Conservation (phyloP, 2,888 invertebrate genomes). For the Sphaerophoria taeniata region DNA sequence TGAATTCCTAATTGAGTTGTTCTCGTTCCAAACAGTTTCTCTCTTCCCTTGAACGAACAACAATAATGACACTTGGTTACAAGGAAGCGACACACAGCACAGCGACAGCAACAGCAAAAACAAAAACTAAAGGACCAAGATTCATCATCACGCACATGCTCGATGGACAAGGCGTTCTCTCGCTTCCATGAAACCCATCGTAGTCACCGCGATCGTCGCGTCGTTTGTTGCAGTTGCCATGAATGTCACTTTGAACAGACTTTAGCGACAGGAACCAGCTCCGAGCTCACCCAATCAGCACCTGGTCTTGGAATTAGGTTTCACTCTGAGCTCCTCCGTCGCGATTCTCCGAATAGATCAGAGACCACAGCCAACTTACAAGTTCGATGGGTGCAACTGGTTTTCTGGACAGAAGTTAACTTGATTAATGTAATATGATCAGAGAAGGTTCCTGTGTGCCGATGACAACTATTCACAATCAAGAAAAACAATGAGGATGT, state of each 20-base stretch:
- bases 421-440: conserved; percentile 74
- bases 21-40: conserved; percentile 68
- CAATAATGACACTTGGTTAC: conserved; percentile 71
- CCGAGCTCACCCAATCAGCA: conserved; percentile 63
- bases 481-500: conserved; percentile 62
- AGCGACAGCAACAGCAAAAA: not conserved
- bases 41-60: conserved; percentile 57
- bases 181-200: conserved; percentile 68
- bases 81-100: conserved; percentile 54
- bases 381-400: conserved; percentile 62
- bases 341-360: conserved; percentile 54
- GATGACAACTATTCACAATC: conserved; percentile 64
- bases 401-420: conserved; percentile 68
- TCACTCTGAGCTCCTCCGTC: conserved; percentile 36
- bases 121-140: conserved; percentile 41
- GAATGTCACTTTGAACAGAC: conserved; percentile 32
- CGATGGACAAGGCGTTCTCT: conserved; percentile 39
- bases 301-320: conserved; percentile 73
- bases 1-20: conserved; percentile 77
- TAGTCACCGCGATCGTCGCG: conserved; percentile 45
- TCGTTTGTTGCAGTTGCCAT: conserved; percentile 20
- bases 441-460: conserved; percentile 69
- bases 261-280: conserved; percentile 49
- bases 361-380: conserved; percentile 31
- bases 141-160: conserved; percentile 68